These are phyloP conservation scores for Pachyseris speciosa DNA, from an alignment of 64 coral and sea anemone species.

Conservation along the genomic window DNA sequence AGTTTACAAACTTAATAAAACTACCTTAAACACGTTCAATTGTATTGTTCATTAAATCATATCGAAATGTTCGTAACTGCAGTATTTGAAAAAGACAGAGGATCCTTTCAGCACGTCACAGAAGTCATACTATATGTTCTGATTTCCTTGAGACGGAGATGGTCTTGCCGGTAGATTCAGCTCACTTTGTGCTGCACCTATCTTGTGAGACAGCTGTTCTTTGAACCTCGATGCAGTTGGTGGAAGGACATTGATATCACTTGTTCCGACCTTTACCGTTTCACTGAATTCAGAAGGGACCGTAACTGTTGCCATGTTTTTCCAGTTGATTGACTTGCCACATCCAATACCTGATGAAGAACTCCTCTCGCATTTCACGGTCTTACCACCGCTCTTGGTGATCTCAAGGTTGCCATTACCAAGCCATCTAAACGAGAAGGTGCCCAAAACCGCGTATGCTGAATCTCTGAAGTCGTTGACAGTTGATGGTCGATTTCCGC, in stretches of 20 bases:
- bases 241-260: slow-evolving; percentile 40
- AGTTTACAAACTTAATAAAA: no score
- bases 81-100: background rate
- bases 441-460: slow-evolving; percentile 14
- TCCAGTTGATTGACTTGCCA: slow-evolving; percentile 24
- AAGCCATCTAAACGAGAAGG: slow-evolving; percentile 12
- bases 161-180: no score
- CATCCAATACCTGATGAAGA: background rate
- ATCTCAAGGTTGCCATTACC: background rate
- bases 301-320: background rate
- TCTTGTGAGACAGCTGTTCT: background rate
- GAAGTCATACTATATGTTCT: background rate
- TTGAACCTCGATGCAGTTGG: background rate
- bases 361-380: no score
- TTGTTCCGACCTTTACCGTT: slow-evolving; percentile 42
- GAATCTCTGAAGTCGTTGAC: slow-evolving; percentile 16
- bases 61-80: background rate
- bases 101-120: background rate
- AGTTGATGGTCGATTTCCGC: background rate
- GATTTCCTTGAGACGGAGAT: background rate
- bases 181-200: background rate
- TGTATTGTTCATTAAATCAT: background rate
- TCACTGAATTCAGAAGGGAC: slow-evolving; percentile 55
- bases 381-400: background rate
- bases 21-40: no score